phyloP scores from a whole-genome alignment of 2,113 vertebrate genomes.

The Melanotaenia duboulayi region DNA sequence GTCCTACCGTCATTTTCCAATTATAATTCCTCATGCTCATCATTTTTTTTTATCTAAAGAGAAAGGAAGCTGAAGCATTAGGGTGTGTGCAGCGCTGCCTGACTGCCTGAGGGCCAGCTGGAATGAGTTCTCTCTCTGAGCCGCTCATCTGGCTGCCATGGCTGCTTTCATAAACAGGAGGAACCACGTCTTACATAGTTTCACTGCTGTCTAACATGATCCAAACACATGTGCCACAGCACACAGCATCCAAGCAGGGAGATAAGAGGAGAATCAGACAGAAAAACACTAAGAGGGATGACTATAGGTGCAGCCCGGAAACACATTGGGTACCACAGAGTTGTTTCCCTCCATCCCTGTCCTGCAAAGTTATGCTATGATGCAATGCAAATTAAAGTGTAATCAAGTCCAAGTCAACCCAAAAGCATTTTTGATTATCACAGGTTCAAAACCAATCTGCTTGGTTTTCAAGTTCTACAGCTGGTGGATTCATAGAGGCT shows the following conservation, averaged over 20 bases:
- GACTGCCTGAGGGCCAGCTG: constrained; percentile 79
- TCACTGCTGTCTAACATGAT: constrained; percentile 83
- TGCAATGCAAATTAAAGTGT: constrained; percentile 15
- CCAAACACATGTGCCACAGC: constrained; percentile 81
- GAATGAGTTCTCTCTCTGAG: constrained; percentile 76
- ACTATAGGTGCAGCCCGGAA: constrained; percentile 36
- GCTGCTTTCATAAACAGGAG: constrained; percentile 80
- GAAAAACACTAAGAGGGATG: constrained; percentile 25
- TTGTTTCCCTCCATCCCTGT: constrained; percentile 40
- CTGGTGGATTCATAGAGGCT: not conserved
- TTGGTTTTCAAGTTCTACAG: not conserved
- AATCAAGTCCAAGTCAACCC: constrained; percentile 36
- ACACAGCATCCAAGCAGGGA: constrained; percentile 65
- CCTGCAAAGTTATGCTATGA: constrained; percentile 36
- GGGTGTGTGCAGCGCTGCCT: constrained; percentile 64
- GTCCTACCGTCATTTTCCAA: constrained; percentile 57
- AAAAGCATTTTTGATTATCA: constrained; percentile 17
- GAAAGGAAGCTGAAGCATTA: constrained; percentile 64
- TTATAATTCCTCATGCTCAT: constrained; percentile 59
- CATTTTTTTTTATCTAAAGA: constrained; percentile 70
- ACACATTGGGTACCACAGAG: constrained; percentile 39
- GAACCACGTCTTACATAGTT: constrained; percentile 84
- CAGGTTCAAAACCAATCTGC: constrained; percentile 1
- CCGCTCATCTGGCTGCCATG: constrained; percentile 80
- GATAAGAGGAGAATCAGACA: constrained; percentile 56